Percentiles rank a stretch among this genome's conserved stretches.
Conservation (phyloP, 2,113 vertebrate genomes). For the Vulpes vulpes region DNA sequence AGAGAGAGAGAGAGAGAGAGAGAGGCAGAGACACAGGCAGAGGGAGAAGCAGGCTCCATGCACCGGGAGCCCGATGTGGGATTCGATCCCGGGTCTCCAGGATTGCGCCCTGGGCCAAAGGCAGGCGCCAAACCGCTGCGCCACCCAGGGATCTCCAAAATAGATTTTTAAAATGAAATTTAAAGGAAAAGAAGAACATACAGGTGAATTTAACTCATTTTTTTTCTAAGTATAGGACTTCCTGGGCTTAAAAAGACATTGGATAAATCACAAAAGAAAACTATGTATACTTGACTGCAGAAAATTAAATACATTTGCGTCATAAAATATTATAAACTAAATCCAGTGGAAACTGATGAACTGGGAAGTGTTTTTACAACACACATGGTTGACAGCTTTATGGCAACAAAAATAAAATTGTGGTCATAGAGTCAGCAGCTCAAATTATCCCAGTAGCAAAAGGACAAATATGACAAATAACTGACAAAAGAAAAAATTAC, state of each 20-base stretch:
- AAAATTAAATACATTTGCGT: constrained; percentile 4
- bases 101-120: no score
- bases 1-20: no score
- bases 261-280: neutral
- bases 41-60: no score
- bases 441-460: neutral
- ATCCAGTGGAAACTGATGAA: neutral
- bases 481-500: neutral
- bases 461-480: neutral
- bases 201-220: neutral
- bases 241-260: neutral
- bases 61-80: no score
- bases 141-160: no score
- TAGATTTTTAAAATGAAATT: neutral
- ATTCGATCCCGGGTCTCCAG: no score
- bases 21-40: no score
- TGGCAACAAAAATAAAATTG: neutral
- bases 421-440: neutral
- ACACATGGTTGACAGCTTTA: neutral
- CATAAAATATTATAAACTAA: neutral
- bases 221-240: neutral
- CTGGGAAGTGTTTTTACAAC: neutral
- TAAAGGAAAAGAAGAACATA: neutral
- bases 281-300: neutral
- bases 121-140: no score